phyloP scores from a whole-genome alignment of 2,888 invertebrate genomes.

The Cosmia pyralina region DNA sequence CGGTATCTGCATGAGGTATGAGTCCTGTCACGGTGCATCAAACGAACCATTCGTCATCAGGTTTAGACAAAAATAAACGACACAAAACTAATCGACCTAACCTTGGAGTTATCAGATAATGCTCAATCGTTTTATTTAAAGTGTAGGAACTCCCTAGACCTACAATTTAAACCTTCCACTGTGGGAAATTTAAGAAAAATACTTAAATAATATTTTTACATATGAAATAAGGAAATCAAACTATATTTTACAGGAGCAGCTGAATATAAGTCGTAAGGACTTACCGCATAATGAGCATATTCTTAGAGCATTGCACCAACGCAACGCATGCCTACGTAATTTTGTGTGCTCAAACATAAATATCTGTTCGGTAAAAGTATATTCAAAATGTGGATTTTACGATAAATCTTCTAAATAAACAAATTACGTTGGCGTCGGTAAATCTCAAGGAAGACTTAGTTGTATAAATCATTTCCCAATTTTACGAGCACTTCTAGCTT shows the following conservation, averaged over 20 bases:
- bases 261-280: neutral
- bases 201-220: slow-evolving; percentile 1
- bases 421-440: slow-evolving; percentile 25
- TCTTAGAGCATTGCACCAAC: neutral
- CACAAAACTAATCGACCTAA: too few species aligned
- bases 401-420: slow-evolving; percentile 46
- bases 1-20: too few species aligned
- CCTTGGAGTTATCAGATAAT: too few species aligned
- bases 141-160: too few species aligned
- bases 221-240: neutral
- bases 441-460: slow-evolving; percentile 35
- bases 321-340: neutral
- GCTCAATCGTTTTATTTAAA: neutral
- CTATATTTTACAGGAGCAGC: neutral
- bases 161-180: neutral
- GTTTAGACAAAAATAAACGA: too few species aligned
- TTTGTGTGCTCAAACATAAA: slow-evolving; percentile 20
- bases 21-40: neutral
- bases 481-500: slow-evolving; percentile 41
- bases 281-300: neutral
- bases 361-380: slow-evolving; percentile 14
- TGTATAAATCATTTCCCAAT: slow-evolving; percentile 39
- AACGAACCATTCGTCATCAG: too few species aligned
- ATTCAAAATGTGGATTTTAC: slow-evolving; percentile 27
- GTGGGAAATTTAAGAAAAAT: neutral